phyloP scores from a whole-genome alignment of 2,888 invertebrate species.

The Xiphydria camelus region DNA sequence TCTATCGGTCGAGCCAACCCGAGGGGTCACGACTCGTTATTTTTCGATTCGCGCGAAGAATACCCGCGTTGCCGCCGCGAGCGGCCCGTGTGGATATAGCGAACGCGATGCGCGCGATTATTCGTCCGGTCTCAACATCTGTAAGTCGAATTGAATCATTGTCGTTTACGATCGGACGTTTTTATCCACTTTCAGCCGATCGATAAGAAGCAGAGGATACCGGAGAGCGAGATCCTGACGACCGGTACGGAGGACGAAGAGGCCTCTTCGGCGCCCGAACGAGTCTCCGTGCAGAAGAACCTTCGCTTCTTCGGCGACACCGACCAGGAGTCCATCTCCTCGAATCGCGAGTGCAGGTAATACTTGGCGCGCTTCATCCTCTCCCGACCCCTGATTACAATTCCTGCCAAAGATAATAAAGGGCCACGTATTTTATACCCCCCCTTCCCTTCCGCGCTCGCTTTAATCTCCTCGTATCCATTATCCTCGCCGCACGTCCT shows the following conservation, averaged over 20 bases:
- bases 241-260: slow-evolving; percentile 65
- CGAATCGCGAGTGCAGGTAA: slow-evolving; percentile 50
- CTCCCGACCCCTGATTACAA: background rate
- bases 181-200: slow-evolving; percentile 40
- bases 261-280: slow-evolving; percentile 50
- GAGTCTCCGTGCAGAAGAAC: slow-evolving; percentile 63
- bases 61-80: slow-evolving; percentile 20
- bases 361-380: no score
- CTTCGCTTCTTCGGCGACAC: slow-evolving; percentile 85
- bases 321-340: slow-evolving; percentile 69
- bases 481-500: no score
- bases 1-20: slow-evolving; percentile 34
- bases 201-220: slow-evolving; percentile 52
- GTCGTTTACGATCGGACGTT: slow-evolving; percentile 7
- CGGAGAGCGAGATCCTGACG: slow-evolving; percentile 55
- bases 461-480: no score
- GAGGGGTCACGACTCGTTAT: slow-evolving; percentile 37
- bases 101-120: no score
- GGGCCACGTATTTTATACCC: no score
- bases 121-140: no score
- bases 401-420: background rate
- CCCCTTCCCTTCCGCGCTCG: no score
- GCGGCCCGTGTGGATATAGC: no score
- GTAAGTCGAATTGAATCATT: no score
- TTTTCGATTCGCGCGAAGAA: slow-evolving; percentile 31